These are phyloP conservation scores for Apeira syringaria DNA, from an alignment of 2,888 invertebrate genomes.

Conservation along the genomic window DNA sequence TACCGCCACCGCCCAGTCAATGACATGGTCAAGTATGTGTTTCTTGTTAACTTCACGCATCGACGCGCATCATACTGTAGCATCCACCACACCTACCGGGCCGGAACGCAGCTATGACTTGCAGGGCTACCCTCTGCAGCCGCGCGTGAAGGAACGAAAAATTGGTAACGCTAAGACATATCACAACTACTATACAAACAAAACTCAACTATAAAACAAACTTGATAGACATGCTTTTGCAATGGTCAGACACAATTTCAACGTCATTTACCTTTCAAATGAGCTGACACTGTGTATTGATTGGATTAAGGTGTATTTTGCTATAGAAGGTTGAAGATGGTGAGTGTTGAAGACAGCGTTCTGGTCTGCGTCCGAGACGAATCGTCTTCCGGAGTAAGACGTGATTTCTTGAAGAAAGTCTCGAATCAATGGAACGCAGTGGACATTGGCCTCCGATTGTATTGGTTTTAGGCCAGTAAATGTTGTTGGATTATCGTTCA, in stretches of 20 bases:
- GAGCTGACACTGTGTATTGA: neutral
- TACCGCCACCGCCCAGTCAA: conserved; percentile 16
- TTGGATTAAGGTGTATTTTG: conserved; percentile 33
- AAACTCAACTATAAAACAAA: conserved; percentile 31
- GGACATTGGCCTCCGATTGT: conserved; percentile 77
- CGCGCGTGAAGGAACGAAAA: conserved; percentile 63
- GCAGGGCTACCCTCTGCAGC: conserved; percentile 56
- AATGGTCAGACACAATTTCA: neutral
- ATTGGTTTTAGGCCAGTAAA: conserved; percentile 43
- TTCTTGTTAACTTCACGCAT: conserved; percentile 27
- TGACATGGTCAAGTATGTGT: conserved; percentile 26
- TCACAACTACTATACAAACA: conserved; percentile 17
- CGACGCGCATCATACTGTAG: conserved; percentile 9
- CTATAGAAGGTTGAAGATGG: conserved; percentile 34
- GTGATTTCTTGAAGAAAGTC: conserved; percentile 80
- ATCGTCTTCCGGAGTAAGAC: conserved; percentile 79
- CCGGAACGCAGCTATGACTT: conserved; percentile 78
- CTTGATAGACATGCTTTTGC: conserved; percentile 20
- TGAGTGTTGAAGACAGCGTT: conserved; percentile 59
- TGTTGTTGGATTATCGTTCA: conserved; percentile 1
- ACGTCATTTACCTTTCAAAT: neutral
- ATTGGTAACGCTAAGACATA: conserved; percentile 58
- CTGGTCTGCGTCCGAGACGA: conserved; percentile 73
- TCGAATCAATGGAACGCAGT: conserved; percentile 73
- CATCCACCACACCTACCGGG: conserved; percentile 54